Evolutionary conservation across 2,797 vertebrate genomes (phyloP).

Genomic region (Eutrigla gurnardus): DNA sequence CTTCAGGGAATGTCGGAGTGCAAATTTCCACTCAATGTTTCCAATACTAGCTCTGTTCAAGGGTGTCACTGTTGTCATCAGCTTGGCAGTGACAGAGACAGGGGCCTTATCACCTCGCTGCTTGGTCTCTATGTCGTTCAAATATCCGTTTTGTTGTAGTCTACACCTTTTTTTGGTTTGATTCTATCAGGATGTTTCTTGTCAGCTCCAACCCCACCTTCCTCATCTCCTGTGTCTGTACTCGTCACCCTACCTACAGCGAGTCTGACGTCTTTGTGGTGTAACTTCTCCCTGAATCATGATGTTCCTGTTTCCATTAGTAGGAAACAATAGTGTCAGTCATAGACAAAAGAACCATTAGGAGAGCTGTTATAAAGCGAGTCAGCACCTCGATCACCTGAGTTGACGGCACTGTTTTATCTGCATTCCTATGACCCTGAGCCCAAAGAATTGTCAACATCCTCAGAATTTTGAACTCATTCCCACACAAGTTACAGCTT

Average conservation of each 20-base stretch:
- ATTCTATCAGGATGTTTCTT: slow-evolving; percentile 41
- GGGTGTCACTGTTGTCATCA: slow-evolving; percentile 58
- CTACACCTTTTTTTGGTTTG: slow-evolving; percentile 42
- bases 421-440: slow-evolving; percentile 6
- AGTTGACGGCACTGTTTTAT: slow-evolving; percentile 9
- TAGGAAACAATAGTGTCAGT: slow-evolving; percentile 51
- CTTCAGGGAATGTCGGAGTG: slow-evolving; percentile 59
- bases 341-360: slow-evolving; percentile 40
- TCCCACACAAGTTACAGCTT: slow-evolving; percentile 11
- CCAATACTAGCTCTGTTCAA: slow-evolving; percentile 64
- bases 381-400: slow-evolving; percentile 9
- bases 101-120: slow-evolving; percentile 42
- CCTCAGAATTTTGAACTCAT: slow-evolving; percentile 15
- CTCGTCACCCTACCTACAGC: slow-evolving; percentile 43
- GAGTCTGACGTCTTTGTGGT: slow-evolving; percentile 65
- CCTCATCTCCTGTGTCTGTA: slow-evolving; percentile 13
- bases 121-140: slow-evolving; percentile 17
- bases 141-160: slow-evolving; percentile 36
- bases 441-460: slow-evolving; percentile 19
- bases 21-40: slow-evolving; percentile 75
- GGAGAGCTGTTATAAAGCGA: slow-evolving; percentile 34
- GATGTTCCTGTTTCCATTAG: slow-evolving; percentile 40
- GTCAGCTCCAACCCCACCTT: slow-evolving; percentile 1
- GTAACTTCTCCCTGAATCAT: slow-evolving; percentile 53
- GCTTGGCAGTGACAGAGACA: slow-evolving; percentile 27